Evolutionary conservation across 2,888 invertebrate species (phyloP), one percentile per base, ranked within the genome.

Genomic region (Stenchaetothrips biformis): DNA sequence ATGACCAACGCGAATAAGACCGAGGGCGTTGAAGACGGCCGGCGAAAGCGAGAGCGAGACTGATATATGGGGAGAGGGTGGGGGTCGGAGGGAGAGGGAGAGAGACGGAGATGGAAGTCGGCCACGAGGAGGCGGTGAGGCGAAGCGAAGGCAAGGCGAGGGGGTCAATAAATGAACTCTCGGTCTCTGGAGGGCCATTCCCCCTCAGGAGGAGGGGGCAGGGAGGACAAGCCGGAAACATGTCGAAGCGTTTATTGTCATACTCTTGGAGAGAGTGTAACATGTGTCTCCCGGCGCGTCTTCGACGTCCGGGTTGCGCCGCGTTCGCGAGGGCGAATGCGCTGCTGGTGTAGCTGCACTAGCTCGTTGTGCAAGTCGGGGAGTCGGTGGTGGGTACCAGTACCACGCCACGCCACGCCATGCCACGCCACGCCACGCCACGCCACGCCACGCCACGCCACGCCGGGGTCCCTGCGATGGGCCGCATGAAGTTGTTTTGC

Each of bases 401-500:
- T n/a, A n/a, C n/a, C n/a, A n/a, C n/a, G n/a, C n/a, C 37, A 37
- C 37, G 37, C 37, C 37, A 37, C 37, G 37, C 37, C 37, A n/a
- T n/a, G n/a, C n/a, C n/a, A n/a, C n/a, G n/a, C n/a, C n/a, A n/a
- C n/a, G n/a, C n/a, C 37, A 37, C 37, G 37, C 37, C 37, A 37
- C 37, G 37, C 37, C 37, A n/a, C n/a, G n/a, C n/a, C n/a, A n/a
- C n/a, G n/a, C n/a, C 37, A 37, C 37, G 37, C 37, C 37, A 37
- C 37, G 37, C 37, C 37, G n/a, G n/a, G n/a, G n/a, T n/a, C n/a
- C n/a, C n/a, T n/a, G 37, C 37, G 37, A 37, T 37, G 37, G 37
- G 37, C 37, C 37, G 81, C 81, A 82, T 59, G 4, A 82, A 82
- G 85, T 86, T 85, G 79, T 79, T 79, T 80, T 77, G 78, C 80